Conservation (phyloP, 1,140 invertebrate species). For the Sogatella furcifera region DNA sequence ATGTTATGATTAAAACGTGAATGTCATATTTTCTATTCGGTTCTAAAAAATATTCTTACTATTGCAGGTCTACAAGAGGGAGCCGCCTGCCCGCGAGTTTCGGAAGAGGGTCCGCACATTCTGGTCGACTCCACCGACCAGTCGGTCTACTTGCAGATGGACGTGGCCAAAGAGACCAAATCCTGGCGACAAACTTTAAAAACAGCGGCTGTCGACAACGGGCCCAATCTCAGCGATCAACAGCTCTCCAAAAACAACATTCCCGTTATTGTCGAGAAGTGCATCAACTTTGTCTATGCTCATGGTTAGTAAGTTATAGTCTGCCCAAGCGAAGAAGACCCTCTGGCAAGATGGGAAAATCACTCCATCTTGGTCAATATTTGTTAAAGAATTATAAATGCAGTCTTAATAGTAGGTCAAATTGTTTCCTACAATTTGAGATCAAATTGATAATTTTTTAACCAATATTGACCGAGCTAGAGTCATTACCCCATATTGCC, state of each 20-base stretch:
- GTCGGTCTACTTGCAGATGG: conserved; percentile 59
- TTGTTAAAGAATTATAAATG: no score
- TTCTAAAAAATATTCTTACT: no score
- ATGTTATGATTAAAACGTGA: no score
- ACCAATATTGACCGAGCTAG: no score
- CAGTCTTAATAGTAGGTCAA: no score
- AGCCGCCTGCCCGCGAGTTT: conserved; percentile 23
- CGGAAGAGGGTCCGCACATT: conserved; percentile 47
- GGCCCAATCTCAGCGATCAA: conserved; percentile 62
- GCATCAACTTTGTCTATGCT: conserved; percentile 76
- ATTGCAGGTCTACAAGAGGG: conserved; percentile 38
- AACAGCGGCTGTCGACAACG: conserved; percentile 62
- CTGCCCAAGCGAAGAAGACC: no score
- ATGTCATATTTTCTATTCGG: no score
- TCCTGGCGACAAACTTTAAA: conserved; percentile 61
- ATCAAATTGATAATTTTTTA: no score
- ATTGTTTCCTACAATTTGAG: no score
- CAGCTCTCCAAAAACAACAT: conserved; percentile 77
- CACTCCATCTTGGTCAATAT: no score
- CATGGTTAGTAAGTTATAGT: conserved; percentile 45
- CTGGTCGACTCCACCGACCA: conserved; percentile 50
- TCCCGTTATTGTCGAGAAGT: conserved; percentile 81
- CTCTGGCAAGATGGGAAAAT: no score
- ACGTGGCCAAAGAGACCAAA: conserved; percentile 38
- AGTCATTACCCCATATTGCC: no score